Evolutionary conservation across 2,797 vertebrate genomes (phyloP).

Genomic region (Pampus argenteus): DNA sequence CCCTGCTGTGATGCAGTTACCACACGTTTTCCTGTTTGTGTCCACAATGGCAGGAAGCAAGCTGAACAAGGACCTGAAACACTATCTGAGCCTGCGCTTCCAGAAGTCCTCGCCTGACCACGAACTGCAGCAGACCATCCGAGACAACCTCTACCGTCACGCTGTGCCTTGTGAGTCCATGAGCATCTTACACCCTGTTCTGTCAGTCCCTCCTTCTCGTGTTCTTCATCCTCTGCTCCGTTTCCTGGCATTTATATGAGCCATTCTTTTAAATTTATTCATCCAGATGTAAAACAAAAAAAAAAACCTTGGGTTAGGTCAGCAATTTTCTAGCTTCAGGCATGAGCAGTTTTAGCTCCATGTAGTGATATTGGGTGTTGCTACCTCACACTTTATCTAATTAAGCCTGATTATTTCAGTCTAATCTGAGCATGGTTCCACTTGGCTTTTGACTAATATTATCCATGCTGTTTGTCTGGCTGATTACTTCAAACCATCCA

Average conservation of each 20-base stretch:
- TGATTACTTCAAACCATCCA: constrained; percentile 26
- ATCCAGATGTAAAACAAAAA: constrained; percentile 1
- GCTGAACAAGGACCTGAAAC: constrained; percentile 96
- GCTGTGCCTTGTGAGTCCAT: constrained; percentile 98
- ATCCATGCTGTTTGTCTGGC: background rate
- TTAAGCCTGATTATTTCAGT: constrained; percentile 43
- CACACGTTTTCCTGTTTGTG: constrained; percentile 61
- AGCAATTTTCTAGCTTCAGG: constrained; percentile 7
- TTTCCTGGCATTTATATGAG: constrained; percentile 15
- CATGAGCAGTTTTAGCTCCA: constrained; percentile 19
- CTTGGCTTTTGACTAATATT: constrained; percentile 33
- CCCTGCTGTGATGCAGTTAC: constrained; percentile 35
- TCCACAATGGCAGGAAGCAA: constrained; percentile 88
- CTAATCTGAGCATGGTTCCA: constrained; percentile 14
- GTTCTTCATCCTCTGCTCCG: background rate
- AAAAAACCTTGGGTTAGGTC: background rate
- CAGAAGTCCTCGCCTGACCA: constrained; percentile 97
- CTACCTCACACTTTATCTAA: constrained; percentile 32
- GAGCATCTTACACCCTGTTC: background rate
- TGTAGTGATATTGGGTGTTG: constrained; percentile 13
- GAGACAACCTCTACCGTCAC: constrained; percentile 98
- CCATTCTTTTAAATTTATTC: no score
- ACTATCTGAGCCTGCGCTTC: constrained; percentile 97
- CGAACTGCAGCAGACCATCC: constrained; percentile 96
- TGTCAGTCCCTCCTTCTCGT: background rate